A percentile compares a stretch with the other conserved stretches of the same genome.
Evolutionary conservation across 2,797 vertebrate genomes (phyloP).

Genomic region (Hydrocynus forskahlii): DNA sequence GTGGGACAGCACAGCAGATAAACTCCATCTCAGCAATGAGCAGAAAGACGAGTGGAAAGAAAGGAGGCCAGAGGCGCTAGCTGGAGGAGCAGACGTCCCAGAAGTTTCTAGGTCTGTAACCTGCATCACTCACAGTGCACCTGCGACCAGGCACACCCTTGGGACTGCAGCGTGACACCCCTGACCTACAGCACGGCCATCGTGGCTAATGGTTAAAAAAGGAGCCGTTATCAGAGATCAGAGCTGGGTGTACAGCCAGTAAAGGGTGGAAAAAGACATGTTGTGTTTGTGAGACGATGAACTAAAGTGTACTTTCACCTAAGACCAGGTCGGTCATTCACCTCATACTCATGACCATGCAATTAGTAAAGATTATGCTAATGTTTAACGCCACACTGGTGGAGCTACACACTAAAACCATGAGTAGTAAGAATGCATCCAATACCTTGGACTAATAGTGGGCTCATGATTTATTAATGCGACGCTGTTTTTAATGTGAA

Average conservation of each 20-base stretch:
- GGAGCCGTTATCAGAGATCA: not conserved
- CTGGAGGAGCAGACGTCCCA: not conserved
- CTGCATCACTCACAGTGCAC: constrained; percentile 1
- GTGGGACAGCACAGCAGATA: no score
- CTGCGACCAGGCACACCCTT: not conserved
- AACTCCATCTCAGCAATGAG: not conserved
- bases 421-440: no score
- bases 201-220: not conserved
- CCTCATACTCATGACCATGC: not conserved
- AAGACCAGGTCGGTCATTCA: not conserved
- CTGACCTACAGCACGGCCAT: not conserved
- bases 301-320: not conserved
- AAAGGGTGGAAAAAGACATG: not conserved
- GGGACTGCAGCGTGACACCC: not conserved
- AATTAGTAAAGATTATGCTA: no score
- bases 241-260: not conserved
- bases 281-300: not conserved
- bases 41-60: not conserved
- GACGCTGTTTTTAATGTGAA: no score
- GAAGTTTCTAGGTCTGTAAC: not conserved
- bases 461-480: no score
- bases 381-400: no score
- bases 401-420: no score
- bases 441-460: no score
- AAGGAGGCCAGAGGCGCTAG: not conserved